A percentile compares a stretch with the other conserved stretches of the same genome.
Evolutionary conservation across 2,797 vertebrate species (phyloP).

Genomic region (Thunnus albacares): DNA sequence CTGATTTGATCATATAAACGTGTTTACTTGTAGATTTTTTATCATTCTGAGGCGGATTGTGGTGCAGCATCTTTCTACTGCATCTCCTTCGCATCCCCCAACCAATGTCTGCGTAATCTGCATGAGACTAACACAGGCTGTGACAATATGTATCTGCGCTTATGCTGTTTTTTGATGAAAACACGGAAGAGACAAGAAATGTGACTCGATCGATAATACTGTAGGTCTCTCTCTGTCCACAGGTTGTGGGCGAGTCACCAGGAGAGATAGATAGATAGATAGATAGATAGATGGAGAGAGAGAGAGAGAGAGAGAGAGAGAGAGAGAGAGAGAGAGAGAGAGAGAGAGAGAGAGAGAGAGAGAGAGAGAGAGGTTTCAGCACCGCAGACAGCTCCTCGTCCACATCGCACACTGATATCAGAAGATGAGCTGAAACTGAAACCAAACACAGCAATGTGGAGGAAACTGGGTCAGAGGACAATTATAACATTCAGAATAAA

Average conservation of each 20-base stretch:
- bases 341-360: background rate
- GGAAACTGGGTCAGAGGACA: background rate
- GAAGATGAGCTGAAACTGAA: conserved; percentile 7
- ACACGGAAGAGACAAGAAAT: background rate
- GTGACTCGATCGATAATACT: background rate
- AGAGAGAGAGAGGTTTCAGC: conserved; percentile 46
- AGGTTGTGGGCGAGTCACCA: background rate
- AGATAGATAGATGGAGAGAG: background rate
- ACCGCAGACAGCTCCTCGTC: conserved; percentile 70
- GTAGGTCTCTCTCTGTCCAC: background rate
- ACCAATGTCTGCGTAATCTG: background rate
- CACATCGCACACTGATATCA: conserved; percentile 14
- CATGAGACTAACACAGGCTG: too few species aligned
- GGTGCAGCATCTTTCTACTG: conserved; percentile 8
- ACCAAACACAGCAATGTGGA: background rate
- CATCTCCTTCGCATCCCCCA: background rate
- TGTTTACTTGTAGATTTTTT: background rate
- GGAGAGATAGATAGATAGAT: background rate
- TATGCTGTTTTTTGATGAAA: background rate
- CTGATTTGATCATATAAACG: background rate
- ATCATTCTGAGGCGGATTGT: background rate
- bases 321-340: background rate
- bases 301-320: background rate
- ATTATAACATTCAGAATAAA: background rate
- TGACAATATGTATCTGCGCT: background rate